Conservation (phyloP, 1,140 invertebrate species). For the Callitettix versicolor region DNA sequence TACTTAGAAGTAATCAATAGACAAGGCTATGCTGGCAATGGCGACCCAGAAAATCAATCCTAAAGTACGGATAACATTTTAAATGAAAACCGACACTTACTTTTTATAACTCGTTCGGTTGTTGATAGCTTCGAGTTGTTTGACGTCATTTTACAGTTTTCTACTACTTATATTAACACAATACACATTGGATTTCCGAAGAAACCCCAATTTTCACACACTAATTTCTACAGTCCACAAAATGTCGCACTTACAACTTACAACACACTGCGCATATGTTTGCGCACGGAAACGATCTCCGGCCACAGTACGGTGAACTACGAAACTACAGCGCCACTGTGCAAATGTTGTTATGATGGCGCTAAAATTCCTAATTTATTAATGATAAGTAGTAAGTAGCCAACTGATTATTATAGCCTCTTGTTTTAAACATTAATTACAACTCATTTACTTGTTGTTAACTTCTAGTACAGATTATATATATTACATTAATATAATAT, state of each 20-base stretch:
- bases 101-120: conserved; percentile 61
- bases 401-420: no score
- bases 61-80: conserved; percentile 5
- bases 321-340: conserved; percentile 19
- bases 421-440: no score
- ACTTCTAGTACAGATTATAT: no score
- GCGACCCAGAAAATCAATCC: conserved; percentile 24
- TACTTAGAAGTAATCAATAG: conserved; percentile 20
- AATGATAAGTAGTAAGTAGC: no score
- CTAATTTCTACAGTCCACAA: conserved; percentile 17
- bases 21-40: conserved; percentile 22
- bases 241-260: conserved; percentile 20
- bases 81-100: conserved; percentile 38
- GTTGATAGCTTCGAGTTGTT: conserved; percentile 55
- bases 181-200: conserved; percentile 24
- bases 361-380: neutral
- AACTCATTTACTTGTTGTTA: no score
- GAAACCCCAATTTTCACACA: conserved; percentile 21
- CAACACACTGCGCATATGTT: conserved; percentile 19
- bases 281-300: conserved; percentile 18
- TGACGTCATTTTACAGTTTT: conserved; percentile 39
- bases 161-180: conserved; percentile 19
- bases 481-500: no score
- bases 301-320: conserved; percentile 14
- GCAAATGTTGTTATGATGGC: conserved; percentile 8